These are phyloP conservation scores for Netelia fuscicornis DNA, from an alignment of 2,888 invertebrate species.

Conservation along the genomic window DNA sequence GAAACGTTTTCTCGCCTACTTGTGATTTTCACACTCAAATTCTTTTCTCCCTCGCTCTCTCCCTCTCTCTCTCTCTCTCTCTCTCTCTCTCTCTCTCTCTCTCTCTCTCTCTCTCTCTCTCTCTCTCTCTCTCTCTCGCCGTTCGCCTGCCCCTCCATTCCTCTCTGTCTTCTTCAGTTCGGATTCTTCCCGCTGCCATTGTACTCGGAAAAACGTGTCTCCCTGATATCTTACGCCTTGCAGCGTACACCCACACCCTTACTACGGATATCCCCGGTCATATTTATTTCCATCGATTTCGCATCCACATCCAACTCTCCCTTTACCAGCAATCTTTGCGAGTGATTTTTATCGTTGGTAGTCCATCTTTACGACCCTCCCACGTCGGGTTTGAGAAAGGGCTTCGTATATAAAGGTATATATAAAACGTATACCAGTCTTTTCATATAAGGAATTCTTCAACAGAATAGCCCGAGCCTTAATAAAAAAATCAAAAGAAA, in stretches of 20 bases:
- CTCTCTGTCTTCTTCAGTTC: no score
- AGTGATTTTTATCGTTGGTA: constrained; percentile 62
- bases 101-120: constrained; percentile 16
- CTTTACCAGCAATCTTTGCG: constrained; percentile 37
- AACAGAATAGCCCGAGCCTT: no score
- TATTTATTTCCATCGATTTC: constrained; percentile 61
- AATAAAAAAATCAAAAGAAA: no score
- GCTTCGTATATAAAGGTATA: no score
- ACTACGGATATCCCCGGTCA: constrained; percentile 24
- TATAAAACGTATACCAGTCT: no score
- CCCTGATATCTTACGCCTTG: constrained; percentile 78
- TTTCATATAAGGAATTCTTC: no score
- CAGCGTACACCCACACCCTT: constrained; percentile 57
- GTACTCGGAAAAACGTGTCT: constrained; percentile 76
- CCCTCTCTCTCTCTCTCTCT: constrained; percentile 6
- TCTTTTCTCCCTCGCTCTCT: constrained; percentile 21
- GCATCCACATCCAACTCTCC: constrained; percentile 35
- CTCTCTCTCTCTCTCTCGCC: constrained; percentile 13
- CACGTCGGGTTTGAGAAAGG: constrained; percentile 37
- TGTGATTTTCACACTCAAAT: constrained; percentile 49
- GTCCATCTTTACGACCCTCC: background rate
- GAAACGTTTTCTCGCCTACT: constrained; percentile 54
- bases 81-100: constrained; percentile 14
- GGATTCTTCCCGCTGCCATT: constrained; percentile 53
- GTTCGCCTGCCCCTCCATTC: background rate